phyloP scores from a whole-genome alignment of 1,140 invertebrate genomes.

The Drosophila ananassae region DNA sequence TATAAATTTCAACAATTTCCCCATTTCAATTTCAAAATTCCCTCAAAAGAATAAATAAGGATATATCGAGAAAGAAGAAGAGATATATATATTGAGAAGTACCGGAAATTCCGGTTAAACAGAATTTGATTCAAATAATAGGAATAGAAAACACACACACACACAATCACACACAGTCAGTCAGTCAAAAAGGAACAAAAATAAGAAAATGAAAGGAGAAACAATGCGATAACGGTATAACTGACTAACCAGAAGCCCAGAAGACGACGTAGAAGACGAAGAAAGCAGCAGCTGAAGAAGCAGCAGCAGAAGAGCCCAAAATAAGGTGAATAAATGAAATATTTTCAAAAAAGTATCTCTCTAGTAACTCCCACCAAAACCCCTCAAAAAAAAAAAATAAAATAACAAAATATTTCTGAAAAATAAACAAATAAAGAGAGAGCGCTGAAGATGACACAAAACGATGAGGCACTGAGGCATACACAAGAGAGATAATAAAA shows the following conservation, averaged over 20 bases:
- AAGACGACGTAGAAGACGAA: slow-evolving; percentile 14
- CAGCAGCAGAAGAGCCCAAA: slow-evolving; percentile 12
- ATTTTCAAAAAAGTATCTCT: slow-evolving; percentile 7
- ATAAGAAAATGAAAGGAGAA: slow-evolving; percentile 60
- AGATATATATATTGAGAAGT: background rate
- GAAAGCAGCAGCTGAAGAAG: slow-evolving; percentile 10
- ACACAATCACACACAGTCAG: slow-evolving; percentile 6
- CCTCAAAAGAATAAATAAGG: background rate
- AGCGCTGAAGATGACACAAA: background rate
- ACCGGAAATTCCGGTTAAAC: slow-evolving; percentile 35
- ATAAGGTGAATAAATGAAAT: slow-evolving; percentile 31
- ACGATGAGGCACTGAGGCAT: slow-evolving; percentile 15
- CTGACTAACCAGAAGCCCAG: slow-evolving; percentile 27
- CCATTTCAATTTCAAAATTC: background rate
- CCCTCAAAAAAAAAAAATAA: too few species aligned
- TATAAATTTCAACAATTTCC: slow-evolving; percentile 18
- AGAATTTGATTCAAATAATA: slow-evolving; percentile 1
- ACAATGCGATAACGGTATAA: slow-evolving; percentile 65
- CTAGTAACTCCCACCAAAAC: background rate
- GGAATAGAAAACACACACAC: background rate
- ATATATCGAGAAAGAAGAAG: slow-evolving; percentile 10
- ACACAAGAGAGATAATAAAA: slow-evolving; percentile 7
- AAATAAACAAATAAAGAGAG: background rate
- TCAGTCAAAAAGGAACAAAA: slow-evolving; percentile 7
- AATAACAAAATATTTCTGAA: background rate